These are phyloP conservation scores for Podarcis cretensis DNA, from an alignment of 2,113 vertebrate genomes.

Conservation along the genomic window DNA sequence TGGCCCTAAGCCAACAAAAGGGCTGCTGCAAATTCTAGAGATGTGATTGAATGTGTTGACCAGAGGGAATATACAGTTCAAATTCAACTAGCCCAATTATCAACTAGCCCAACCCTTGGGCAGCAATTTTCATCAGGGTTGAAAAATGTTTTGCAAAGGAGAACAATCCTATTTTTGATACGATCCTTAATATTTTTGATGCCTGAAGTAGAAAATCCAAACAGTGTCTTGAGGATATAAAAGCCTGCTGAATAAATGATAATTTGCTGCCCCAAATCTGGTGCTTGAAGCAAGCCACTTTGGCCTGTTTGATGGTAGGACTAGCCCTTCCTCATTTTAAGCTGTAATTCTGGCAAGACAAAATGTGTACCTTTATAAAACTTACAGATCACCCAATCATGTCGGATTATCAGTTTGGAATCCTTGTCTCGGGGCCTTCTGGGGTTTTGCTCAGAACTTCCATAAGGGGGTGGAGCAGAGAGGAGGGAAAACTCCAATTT, in stretches of 20 bases:
- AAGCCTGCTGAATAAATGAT: background rate
- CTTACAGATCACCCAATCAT: too few relatives aligned
- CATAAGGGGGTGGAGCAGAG: background rate
- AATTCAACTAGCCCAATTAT: background rate
- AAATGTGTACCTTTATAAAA: background rate
- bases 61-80: background rate
- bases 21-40: accelerated
- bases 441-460: background rate
- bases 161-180: background rate
- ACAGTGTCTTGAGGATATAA: background rate
- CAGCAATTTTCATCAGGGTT: background rate
- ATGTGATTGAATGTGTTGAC: background rate
- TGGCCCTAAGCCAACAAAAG: background rate
- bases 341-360: background rate
- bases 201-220: background rate
- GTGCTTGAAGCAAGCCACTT: background rate
- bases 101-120: background rate
- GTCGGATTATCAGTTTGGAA: too few relatives aligned
- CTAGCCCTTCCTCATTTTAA: background rate
- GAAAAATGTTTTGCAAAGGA: background rate
- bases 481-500: background rate
- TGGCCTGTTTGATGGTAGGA: background rate
- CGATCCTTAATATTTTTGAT: background rate
- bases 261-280: background rate
- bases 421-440: background rate